Evolutionary conservation across 1,140 invertebrate species (phyloP).

Genomic region (Drosophila bifasciata): DNA sequence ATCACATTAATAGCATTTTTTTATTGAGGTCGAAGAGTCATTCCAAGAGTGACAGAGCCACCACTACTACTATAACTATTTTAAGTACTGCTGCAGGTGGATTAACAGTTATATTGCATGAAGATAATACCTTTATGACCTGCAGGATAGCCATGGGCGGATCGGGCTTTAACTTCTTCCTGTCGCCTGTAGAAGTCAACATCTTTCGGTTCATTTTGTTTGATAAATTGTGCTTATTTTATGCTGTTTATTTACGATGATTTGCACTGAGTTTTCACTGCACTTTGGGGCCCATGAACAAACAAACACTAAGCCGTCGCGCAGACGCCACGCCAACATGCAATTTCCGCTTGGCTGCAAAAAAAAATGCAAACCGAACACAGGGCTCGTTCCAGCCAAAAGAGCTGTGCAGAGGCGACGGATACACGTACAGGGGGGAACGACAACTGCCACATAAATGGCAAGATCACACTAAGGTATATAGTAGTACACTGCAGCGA

Average conservation of each 20-base stretch:
- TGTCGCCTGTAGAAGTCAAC: neutral
- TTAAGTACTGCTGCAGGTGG: slow-evolving; percentile 3
- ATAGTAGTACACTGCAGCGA: slow-evolving; percentile 2
- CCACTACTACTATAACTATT: slow-evolving; percentile 1
- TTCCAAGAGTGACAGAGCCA: slow-evolving; percentile 26
- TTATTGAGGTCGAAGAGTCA: slow-evolving; percentile 62
- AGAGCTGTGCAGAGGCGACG: slow-evolving; percentile 9
- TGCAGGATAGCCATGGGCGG: slow-evolving; percentile 16
- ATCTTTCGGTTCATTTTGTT: slow-evolving; percentile 5
- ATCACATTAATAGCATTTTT: slow-evolving; percentile 38
- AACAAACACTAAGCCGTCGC: slow-evolving; percentile 11
- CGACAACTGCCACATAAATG: neutral
- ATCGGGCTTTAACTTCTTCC: slow-evolving; percentile 4
- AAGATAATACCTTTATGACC: slow-evolving; percentile 39
- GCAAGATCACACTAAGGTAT: slow-evolving; percentile 11
- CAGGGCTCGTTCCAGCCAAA: slow-evolving; percentile 1
- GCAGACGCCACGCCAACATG: slow-evolving; percentile 64
- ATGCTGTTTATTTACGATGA: slow-evolving; percentile 1
- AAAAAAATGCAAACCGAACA: slow-evolving; percentile 29
- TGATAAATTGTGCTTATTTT: slow-evolving; percentile 1
- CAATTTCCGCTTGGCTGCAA: slow-evolving; percentile 33
- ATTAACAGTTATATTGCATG: slow-evolving; percentile 5
- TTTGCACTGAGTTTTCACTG: slow-evolving; percentile 9
- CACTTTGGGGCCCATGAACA: slow-evolving; percentile 18
- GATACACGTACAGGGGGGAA: no score